A percentile compares a stretch with the other conserved stretches of the same genome.
These are phyloP conservation scores for Halcyon chelicuti DNA, from an alignment of 2,797 vertebrate genomes.

Conservation along the genomic window DNA sequence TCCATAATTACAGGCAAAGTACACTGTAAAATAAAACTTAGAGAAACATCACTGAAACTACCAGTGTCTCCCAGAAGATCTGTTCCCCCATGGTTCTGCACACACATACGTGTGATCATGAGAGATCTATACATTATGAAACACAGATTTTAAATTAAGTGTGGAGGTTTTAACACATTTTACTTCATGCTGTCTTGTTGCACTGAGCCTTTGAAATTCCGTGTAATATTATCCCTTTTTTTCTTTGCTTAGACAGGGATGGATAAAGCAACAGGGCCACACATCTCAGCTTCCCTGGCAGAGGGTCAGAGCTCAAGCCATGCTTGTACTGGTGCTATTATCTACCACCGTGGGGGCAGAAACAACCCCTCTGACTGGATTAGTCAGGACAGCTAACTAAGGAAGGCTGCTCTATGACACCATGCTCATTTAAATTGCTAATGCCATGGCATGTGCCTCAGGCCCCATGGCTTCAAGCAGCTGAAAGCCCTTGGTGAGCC, in stretches of 20 bases:
- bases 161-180: not conserved
- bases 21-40: not conserved
- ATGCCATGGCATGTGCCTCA: not conserved
- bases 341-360: not conserved
- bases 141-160: not conserved
- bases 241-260: not conserved
- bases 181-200: not conserved
- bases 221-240: not conserved
- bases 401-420: not conserved
- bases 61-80: not conserved
- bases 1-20: not conserved
- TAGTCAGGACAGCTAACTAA: not conserved
- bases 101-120: not conserved
- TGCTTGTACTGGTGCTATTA: not conserved
- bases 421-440: not conserved
- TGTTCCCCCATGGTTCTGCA: not conserved
- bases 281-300: no score
- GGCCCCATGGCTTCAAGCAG: not conserved
- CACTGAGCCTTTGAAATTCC: not conserved
- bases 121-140: not conserved
- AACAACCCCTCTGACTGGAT: not conserved
- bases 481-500: not conserved
- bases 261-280: not conserved
- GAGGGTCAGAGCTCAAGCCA: not conserved
- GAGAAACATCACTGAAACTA: not conserved